Base-by-base conservation (phyloP, 1,140 invertebrate species). In the Zaprionus tsacasi region DNA sequence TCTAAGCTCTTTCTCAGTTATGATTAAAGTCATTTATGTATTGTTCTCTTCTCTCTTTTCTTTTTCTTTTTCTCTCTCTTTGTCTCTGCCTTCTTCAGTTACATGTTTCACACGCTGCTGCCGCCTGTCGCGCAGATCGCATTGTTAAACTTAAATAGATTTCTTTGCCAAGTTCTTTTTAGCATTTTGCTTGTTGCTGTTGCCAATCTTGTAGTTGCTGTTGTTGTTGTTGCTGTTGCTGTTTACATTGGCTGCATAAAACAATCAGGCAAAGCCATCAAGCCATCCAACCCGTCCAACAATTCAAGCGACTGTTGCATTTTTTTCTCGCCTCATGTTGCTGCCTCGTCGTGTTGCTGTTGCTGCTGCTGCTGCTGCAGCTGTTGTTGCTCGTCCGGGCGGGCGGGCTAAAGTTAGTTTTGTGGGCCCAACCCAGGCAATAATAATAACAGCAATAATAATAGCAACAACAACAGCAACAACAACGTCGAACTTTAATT, bases 401-500 rank as follows among this genome's bases (percentile, higher is more conserved):
- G n/a, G 57, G 45, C 58, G 35, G 30, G 13, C 48, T 40, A 75
- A 74, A 79, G 70, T 78, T 76, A 70, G 68, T 76, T 76, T 70
- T 76, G 69, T 79, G 69, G 45, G 68, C 69, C 83, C 83, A 82
- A 43, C 80, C 78, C 74, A 71, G 38, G 68, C 79, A 81, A 81
- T 85, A 85, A 85, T 75, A 87, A 88, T 87, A 88, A 88, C 75
- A 79, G 77, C 61, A 81, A 69, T 69, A 78, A 85, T 58, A 74
- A 48, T 52, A 70, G 52, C 54, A 50, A 33, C 65, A 83, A 54
- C 64, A 70, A 35, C 50, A 68, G 17, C 59, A 58, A 55, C 40
- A 55, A 58, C 79, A 89, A 91, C 88, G 89, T 90, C 83, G 79
- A 92, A 92, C 83, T 92, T 92, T 92, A 92, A 92, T 92, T 92